Evolutionary conservation across 1,140 invertebrate genomes (phyloP), one percentile per base, ranked within the genome.

Genomic region (Aphaenogaster floridana): DNA sequence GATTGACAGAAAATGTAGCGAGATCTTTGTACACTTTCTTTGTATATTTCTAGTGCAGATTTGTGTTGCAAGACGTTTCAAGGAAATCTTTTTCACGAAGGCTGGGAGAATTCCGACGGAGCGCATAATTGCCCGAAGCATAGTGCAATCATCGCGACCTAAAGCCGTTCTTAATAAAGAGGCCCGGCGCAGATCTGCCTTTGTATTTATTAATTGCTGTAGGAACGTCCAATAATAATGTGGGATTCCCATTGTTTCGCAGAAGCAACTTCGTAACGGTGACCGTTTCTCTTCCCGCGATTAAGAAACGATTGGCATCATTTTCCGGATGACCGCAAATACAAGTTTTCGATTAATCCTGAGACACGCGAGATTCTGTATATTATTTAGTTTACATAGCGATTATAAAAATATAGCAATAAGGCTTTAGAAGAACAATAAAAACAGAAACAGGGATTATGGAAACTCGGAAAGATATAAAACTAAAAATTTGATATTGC

Each of bases 151-250:
- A 45, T 71, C 50, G 50, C 5, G 66, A 81, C 68, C 28, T 54
- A 68, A 68, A 69, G 34, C 5, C 42, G 74, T 77, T 54, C 48
- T 57, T 39, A 45, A 59, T 52, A 81, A 54, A 83, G 50, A 59
- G 15, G 17, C 3, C n/a, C 48, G 5, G 7, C 39, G 39, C 45
- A 50, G 9, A 72, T 83, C 17, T 59, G 34, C 28, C 54, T 45
- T 61, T 54, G 64, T 59, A 50, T 9, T 59, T 52, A 64, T 45
- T 83, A 72, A 83, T 83, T 61, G 54, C 21, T 34, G n/a, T 48
- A 72, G 4, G n/a, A 72, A 72, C 17, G 42, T 48, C 28, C 50
- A 59, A 59, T 59, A 72, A 83, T 42, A 83, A 74, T 72, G 80
- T 28, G 11, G 0, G 9, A 34, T 72, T 81, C 21, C 42, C 28